Evolutionary conservation across 1,140 invertebrate genomes (phyloP).

Genomic region (Aricia agestis): DNA sequence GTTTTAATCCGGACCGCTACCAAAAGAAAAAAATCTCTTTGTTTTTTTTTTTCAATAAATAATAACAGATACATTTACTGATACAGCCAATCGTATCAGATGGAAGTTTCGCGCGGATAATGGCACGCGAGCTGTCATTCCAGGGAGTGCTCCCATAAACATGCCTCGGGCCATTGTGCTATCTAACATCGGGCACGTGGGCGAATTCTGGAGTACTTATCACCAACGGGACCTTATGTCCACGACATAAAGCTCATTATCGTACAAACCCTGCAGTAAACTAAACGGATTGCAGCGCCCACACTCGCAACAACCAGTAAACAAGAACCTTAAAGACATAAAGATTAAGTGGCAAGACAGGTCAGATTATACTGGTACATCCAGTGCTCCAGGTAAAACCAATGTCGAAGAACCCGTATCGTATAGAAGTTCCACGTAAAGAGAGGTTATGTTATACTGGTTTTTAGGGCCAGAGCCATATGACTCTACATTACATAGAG

Average conservation of each 20-base stretch:
- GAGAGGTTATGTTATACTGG: not conserved
- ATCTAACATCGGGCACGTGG: conserved; percentile 65
- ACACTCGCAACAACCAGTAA: too few species aligned
- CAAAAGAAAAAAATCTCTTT: too few species aligned
- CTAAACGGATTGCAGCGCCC: not conserved
- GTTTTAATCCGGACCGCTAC: too few species aligned
- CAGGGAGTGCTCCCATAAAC: conserved; percentile 52
- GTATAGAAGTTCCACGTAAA: not conserved
- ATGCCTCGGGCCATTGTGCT: conserved; percentile 51
- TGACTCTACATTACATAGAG: not conserved
- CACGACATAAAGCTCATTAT: conserved; percentile 34
- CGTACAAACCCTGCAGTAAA: not conserved
- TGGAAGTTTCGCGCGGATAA: conserved; percentile 43
- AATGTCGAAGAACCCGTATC: not conserved
- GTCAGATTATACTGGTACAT: not conserved
- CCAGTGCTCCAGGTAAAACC: not conserved
- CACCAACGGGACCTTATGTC: conserved; percentile 53
- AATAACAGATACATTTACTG: not conserved
- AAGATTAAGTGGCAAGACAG: too few species aligned
- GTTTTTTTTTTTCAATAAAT: not conserved
- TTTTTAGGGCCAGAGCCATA: not conserved
- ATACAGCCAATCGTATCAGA: conserved; percentile 31
- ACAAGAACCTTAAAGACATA: too few species aligned
- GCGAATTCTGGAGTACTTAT: conserved; percentile 65
- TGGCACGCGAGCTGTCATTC: conserved; percentile 58